Conservation (phyloP, 2,113 vertebrate genomes). For the Leptobrachium leishanense region DNA sequence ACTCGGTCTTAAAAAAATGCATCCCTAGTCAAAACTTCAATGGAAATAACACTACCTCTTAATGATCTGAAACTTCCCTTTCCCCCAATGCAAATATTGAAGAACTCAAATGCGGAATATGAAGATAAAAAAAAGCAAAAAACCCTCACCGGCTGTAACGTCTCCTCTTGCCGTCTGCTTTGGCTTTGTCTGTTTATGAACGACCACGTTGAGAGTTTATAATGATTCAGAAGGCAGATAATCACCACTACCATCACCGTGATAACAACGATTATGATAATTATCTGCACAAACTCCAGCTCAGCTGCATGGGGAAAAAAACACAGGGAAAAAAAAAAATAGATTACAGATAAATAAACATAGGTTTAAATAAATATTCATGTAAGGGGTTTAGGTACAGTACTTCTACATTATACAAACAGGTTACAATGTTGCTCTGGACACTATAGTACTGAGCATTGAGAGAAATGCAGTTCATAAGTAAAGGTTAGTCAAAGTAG, state of each 20-base stretch:
- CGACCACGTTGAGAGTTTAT: slow-evolving; percentile 91
- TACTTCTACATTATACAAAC: no score
- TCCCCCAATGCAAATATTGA: no score
- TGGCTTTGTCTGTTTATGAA: slow-evolving; percentile 89
- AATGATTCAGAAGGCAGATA: slow-evolving; percentile 95
- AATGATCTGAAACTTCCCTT: no score
- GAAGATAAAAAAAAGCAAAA: no score
- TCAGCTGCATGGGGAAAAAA: slow-evolving; percentile 77
- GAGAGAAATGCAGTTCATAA: no score
- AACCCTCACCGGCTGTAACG: slow-evolving; percentile 82
- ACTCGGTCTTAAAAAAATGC: no score
- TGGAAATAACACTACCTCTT: no score
- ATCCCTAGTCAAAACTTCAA: no score
- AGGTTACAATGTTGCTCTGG: no score
- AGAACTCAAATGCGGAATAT: no score
- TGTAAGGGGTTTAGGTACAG: background rate
- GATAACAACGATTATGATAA: slow-evolving; percentile 95
- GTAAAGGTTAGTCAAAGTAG: no score
- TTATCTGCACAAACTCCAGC: slow-evolving; percentile 96
- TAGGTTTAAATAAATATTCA: background rate
- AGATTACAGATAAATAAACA: background rate
- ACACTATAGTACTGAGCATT: no score
- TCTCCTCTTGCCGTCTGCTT: slow-evolving; percentile 80
- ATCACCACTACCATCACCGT: slow-evolving; percentile 97
- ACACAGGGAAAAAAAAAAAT: slow-evolving; percentile 34